Evolutionary conservation across 2,797 vertebrate genomes (phyloP).

Genomic region (Vipera latastei): DNA sequence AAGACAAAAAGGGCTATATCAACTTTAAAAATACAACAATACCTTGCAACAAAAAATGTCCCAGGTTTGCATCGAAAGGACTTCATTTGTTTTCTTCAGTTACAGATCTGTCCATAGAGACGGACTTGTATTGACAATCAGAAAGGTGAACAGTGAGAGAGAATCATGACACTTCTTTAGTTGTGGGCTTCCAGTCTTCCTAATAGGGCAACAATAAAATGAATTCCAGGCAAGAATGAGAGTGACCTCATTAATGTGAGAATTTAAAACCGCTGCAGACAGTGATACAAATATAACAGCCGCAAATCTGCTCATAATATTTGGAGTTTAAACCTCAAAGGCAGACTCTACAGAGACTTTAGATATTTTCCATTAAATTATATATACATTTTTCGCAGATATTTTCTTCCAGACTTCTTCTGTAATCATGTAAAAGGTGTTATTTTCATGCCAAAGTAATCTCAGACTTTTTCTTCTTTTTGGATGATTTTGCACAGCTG

Average conservation of each 20-base stretch:
- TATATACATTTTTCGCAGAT: neutral
- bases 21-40: neutral
- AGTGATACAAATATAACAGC: neutral
- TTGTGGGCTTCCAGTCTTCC: neutral
- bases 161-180: neutral
- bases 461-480: neutral
- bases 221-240: neutral
- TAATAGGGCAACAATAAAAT: neutral
- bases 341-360: neutral
- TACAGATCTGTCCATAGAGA: neutral
- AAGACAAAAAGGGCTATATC: neutral
- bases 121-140: neutral
- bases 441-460: neutral
- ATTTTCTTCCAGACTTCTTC: neutral
- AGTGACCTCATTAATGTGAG: neutral
- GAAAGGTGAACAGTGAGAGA: neutral
- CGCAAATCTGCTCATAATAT: neutral
- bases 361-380: neutral
- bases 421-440: neutral
- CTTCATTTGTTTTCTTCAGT: neutral
- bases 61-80: neutral
- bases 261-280: slow-evolving; percentile 1
- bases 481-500: neutral
- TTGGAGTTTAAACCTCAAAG: neutral
- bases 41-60: neutral